phyloP scores from a whole-genome alignment of 2,797 vertebrate species.

The Enteromius viviparus region DNA sequence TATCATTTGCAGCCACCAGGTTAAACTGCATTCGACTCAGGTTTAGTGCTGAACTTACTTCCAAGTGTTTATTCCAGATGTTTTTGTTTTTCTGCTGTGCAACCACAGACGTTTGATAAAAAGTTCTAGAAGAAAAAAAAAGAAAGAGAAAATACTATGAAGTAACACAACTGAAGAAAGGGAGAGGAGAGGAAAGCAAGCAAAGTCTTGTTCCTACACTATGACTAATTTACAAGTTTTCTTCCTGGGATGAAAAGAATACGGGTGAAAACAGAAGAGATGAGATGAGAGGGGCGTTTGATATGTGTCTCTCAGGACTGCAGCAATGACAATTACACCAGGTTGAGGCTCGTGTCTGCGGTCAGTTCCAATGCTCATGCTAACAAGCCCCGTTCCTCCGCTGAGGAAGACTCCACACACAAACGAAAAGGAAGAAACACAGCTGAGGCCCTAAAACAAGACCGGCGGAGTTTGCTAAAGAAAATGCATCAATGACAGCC shows the following conservation, averaged over 20 bases:
- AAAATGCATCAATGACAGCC: constrained; percentile 80
- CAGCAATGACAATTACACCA: constrained; percentile 98
- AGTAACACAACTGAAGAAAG: constrained; percentile 58
- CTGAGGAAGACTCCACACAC: constrained; percentile 90
- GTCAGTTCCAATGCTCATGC: constrained; percentile 95
- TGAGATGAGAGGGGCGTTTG: constrained; percentile 89
- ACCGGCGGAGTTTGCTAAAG: constrained; percentile 85
- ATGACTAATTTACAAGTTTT: constrained; percentile 91
- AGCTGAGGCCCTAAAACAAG: constrained; percentile 73
- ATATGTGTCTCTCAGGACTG: constrained; percentile 94
- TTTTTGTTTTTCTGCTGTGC: constrained; percentile 78
- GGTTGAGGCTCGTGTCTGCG: constrained; percentile 86
- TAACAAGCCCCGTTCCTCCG: constrained; percentile 96
- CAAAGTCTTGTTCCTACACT: constrained; percentile 82
- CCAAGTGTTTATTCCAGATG: constrained; percentile 79
- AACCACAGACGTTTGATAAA: constrained; percentile 78
- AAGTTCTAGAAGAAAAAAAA: constrained; percentile 79
- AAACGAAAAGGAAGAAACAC: constrained; percentile 75
- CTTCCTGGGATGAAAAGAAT: constrained; percentile 77
- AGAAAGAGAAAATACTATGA: constrained; percentile 72
- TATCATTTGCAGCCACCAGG: background rate
- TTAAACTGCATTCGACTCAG: background rate
- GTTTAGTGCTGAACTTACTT: background rate
- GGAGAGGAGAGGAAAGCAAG: constrained; percentile 31
- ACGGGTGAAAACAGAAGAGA: constrained; percentile 38